Evolutionary conservation across 1,140 invertebrate species (phyloP).

Genomic region (Cyphomyrmex costatus): DNA sequence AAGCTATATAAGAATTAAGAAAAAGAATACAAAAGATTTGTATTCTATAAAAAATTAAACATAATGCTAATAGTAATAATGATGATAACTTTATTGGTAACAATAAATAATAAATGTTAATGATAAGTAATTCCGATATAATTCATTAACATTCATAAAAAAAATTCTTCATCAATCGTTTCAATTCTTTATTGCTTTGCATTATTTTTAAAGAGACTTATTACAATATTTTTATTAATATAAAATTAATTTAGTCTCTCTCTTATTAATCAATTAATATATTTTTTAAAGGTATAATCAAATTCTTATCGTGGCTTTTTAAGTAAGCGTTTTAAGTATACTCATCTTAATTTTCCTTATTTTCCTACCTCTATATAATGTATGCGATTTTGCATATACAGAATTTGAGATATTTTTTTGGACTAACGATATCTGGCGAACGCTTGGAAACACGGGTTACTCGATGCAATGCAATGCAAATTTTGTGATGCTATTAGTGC

Average conservation of each 20-base stretch:
- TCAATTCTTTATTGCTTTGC: neutral
- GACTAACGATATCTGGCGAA: neutral
- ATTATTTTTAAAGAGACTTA: neutral
- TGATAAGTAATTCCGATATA: too few relatives aligned
- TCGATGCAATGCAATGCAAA: constrained; percentile 26
- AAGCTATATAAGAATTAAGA: neutral
- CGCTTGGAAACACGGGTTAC: constrained; percentile 6
- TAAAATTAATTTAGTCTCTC: neutral
- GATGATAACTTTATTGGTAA: neutral
- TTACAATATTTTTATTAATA: neutral
- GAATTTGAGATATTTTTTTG: constrained; percentile 5
- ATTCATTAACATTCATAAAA: neutral
- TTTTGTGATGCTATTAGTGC: constrained; percentile 48
- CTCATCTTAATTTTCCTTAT: neutral
- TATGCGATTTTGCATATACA: neutral
- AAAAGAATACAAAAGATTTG: neutral
- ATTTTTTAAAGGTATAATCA: neutral
- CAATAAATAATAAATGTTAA: too few relatives aligned
- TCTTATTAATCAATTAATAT: constrained; percentile 10
- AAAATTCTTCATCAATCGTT: too few relatives aligned
- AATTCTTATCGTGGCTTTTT: neutral
- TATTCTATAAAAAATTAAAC: neutral
- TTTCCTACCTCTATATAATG: neutral
- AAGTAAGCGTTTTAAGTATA: neutral
- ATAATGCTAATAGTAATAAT: too few relatives aligned